These are phyloP conservation scores for Delia radicum DNA, from an alignment of 1,140 invertebrate species.

Conservation along the genomic window DNA sequence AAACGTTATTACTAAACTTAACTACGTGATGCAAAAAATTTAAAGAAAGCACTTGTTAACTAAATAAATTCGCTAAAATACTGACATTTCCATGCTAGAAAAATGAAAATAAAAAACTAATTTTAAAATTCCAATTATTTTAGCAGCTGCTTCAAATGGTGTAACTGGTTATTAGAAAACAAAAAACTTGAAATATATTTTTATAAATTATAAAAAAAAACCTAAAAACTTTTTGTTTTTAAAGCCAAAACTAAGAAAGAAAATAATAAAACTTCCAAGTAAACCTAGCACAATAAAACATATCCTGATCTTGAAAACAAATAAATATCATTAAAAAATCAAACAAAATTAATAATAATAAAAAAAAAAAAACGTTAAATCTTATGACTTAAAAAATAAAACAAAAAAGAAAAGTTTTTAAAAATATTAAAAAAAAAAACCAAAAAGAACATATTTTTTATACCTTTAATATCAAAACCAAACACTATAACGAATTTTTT, in stretches of 20 bases:
- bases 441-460: constrained; percentile 10
- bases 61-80: neutral
- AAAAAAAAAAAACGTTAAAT: constrained; percentile 7
- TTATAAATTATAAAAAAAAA: neutral
- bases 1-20: too few relatives aligned
- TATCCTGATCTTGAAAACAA: constrained; percentile 3
- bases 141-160: neutral
- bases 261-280: neutral
- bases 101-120: neutral
- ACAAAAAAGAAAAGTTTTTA: neutral
- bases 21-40: too few relatives aligned
- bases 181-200: too few relatives aligned
- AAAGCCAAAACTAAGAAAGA: too few relatives aligned
- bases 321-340: neutral
- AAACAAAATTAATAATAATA: too few relatives aligned
- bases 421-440: constrained; percentile 4
- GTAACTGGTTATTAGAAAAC: too few relatives aligned
- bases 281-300: constrained; percentile 20
- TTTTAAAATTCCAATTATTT: neutral
- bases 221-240: neutral
- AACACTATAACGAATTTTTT: neutral
- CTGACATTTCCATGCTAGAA: neutral
- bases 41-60: too few relatives aligned
- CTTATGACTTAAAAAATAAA: constrained; percentile 9
- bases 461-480: too few relatives aligned